Percentiles rank a stretch among this genome's conserved stretches.
These are phyloP conservation scores for Capricornis sumatraensis DNA, from an alignment of 2,113 vertebrate species.

Conservation along the genomic window DNA sequence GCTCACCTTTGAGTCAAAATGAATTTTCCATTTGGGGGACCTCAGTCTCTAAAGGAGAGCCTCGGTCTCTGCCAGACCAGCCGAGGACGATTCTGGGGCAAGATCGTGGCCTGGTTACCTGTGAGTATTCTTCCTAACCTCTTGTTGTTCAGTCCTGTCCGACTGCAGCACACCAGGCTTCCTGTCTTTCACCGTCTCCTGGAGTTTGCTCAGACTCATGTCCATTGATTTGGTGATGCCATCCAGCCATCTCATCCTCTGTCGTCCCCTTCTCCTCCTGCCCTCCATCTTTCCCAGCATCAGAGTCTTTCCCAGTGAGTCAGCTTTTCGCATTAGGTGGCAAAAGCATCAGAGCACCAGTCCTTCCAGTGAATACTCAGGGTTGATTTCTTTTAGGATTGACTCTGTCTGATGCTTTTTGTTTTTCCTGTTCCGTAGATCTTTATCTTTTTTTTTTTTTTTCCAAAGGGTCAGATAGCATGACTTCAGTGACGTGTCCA, in stretches of 20 bases:
- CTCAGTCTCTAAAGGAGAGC: not conserved
- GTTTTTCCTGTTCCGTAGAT: not conserved
- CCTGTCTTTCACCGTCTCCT: not conserved
- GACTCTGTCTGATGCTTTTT: not conserved
- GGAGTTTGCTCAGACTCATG: not conserved
- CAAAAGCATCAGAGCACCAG: not conserved
- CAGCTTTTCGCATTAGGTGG: not conserved
- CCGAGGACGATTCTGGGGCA: accelerated
- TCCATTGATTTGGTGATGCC: not conserved
- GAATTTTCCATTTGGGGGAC: not conserved
- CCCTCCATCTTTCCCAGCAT: not conserved
- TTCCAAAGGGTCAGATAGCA: accelerated
- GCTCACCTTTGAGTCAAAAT: not conserved
- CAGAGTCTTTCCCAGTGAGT: not conserved
- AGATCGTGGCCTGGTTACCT: not conserved
- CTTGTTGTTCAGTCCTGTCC: not conserved
- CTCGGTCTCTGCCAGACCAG: not conserved
- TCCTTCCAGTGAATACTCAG: not conserved
- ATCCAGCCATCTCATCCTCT: not conserved
- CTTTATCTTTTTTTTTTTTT: not conserved
- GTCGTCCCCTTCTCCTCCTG: not conserved
- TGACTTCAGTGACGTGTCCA: not conserved
- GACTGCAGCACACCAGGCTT: not conserved
- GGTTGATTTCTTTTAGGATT: not conserved
- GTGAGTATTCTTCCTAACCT: not conserved